These are phyloP conservation scores for Styela plicata DNA, from an alignment of 23 tunicate species.

Conservation along the genomic window DNA sequence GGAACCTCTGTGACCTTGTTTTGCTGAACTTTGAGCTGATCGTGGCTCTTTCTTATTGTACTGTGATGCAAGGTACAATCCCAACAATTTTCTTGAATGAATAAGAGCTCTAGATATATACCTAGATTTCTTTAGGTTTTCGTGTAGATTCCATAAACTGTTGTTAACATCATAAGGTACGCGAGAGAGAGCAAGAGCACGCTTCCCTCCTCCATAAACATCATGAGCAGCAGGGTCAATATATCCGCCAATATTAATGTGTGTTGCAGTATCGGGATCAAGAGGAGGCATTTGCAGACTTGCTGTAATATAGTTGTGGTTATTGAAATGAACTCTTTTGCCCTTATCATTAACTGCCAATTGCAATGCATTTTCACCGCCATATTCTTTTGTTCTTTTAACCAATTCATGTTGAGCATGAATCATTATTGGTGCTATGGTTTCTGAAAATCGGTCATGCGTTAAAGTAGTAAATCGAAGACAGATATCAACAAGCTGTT, in stretches of 20 bases:
- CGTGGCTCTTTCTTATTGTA: slow-evolving; percentile 36
- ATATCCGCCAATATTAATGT: slow-evolving; percentile 64
- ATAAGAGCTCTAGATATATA: slow-evolving; percentile 73
- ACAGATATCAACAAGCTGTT: slow-evolving; percentile 76
- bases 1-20: slow-evolving; percentile 4
- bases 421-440: slow-evolving; percentile 55
- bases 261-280: slow-evolving; percentile 1
- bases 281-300: slow-evolving; percentile 20
- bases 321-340: background rate
- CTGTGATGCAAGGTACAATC: slow-evolving; percentile 70
- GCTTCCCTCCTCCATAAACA: slow-evolving; percentile 72
- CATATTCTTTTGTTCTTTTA: slow-evolving; percentile 33
- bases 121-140: slow-evolving; percentile 49
- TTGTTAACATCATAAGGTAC: slow-evolving; percentile 71
- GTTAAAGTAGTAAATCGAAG: slow-evolving; percentile 73
- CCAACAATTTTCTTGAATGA: slow-evolving; percentile 59
- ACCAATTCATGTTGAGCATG: slow-evolving; percentile 68
- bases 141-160: slow-evolving; percentile 32
- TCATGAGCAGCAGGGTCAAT: slow-evolving; percentile 87
- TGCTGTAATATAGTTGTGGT: slow-evolving; percentile 19
- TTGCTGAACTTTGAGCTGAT: slow-evolving; percentile 3
- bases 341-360: slow-evolving; percentile 9
- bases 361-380: slow-evolving; percentile 21
- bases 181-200: slow-evolving; percentile 79
- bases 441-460: slow-evolving; percentile 63